Base-by-base conservation (phyloP, 2,797 vertebrate species). In the Chaetophractus vellerosus region DNA sequence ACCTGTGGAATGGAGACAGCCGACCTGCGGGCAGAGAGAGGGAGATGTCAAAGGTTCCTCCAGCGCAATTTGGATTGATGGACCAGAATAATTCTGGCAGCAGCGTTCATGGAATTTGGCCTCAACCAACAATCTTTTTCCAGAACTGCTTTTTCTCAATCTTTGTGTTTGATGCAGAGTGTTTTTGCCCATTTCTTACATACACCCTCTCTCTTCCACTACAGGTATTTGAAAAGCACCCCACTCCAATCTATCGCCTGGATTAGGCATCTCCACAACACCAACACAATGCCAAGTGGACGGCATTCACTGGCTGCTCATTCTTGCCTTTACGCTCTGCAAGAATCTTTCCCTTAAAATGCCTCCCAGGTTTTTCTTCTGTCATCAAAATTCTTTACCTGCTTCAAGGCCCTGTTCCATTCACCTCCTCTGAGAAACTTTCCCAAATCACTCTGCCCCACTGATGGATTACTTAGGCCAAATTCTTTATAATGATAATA, bases 71-170 rank as follows among this genome's bases (percentile, higher is more conserved):
- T 94, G 88, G 90, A 81, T 23, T 86, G 94, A 69, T 96, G 95
- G 96, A 92, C 95, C 69, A 63, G 95, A 96, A 96, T 96, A 96
- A 97, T 92, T 93, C 94, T 38, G 95, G 45, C 96, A 97, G 78
- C 94, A 95, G 83, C 78, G 93, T 80, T 78, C 82, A 85, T 88
- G 87, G 33, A 91, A 94, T 48, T 71, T 71, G 52, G 90, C 88
- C 74, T 93, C 78, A 64, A 26, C 38, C 21, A 92, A 96, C 91
- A 93, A 48, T 97, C 93, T 95, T 96, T 97, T 92, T 50, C 68
- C 55, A 63, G 64, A 78, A 64, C 28, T 74, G 50, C 18, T 78
- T 63, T 57, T 86, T 86, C 81, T 95, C 86, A 79, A 50, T 71
- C 23, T 87, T 89, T 74, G 55, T 69, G 19, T 81, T 80, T 26